phyloP scores from a whole-genome alignment of 2,888 invertebrate species.

The Perithous albicinctus region DNA sequence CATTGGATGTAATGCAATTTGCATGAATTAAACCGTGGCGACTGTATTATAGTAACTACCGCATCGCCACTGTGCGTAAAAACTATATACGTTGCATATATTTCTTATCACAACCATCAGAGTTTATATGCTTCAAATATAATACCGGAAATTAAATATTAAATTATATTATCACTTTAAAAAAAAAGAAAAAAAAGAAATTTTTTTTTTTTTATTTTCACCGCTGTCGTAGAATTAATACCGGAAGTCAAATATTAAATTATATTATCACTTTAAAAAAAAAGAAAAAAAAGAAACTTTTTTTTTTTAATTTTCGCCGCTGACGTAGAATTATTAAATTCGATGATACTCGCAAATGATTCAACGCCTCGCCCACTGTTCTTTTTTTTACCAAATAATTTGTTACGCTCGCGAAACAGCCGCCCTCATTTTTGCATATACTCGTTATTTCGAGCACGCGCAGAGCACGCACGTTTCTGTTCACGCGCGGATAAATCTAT shows the following conservation, averaged over 20 bases:
- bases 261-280: not conserved
- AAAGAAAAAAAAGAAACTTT: too few relatives aligned
- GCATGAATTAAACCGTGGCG: slow-evolving; percentile 74
- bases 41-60: slow-evolving; percentile 28
- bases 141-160: not conserved
- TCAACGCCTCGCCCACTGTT: not conserved
- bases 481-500: slow-evolving; percentile 57
- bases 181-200: not conserved
- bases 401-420: slow-evolving; percentile 29
- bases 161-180: not conserved
- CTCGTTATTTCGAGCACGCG: slow-evolving; percentile 32
- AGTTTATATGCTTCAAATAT: too few relatives aligned
- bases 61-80: not conserved
- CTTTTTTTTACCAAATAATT: slow-evolving; percentile 33
- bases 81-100: too few relatives aligned
- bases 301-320: not conserved
- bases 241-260: too few relatives aligned
- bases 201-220: not conserved
- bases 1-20: slow-evolving; percentile 75
- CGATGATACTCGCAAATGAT: slow-evolving; percentile 8
- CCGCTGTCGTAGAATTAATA: not conserved
- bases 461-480: slow-evolving; percentile 40
- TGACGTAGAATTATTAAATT: not conserved
- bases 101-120: too few relatives aligned
- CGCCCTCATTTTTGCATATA: slow-evolving; percentile 50